These are phyloP conservation scores for Drosophila grimshawi DNA, from an alignment of 1,140 invertebrate species.

Conservation along the genomic window DNA sequence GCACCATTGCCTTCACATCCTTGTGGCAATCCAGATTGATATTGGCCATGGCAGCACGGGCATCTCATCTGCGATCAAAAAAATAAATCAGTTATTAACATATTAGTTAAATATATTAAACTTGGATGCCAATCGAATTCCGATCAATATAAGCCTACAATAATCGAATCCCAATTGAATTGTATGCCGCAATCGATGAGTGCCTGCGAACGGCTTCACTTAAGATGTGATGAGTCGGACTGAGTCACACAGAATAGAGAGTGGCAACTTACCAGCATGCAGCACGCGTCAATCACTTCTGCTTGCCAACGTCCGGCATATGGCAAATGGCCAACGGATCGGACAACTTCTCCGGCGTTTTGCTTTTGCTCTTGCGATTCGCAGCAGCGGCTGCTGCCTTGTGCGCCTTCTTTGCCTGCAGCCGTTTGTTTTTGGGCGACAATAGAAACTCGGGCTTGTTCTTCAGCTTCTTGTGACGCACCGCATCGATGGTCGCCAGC, in stretches of 20 bases:
- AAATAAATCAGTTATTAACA: not conserved
- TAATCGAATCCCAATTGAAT: no score
- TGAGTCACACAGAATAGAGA: not conserved
- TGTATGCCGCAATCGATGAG: no score
- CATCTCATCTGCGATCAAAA: conserved; percentile 35
- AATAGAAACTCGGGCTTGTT: conserved; percentile 67
- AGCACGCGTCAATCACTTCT: conserved; percentile 54
- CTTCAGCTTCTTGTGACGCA: conserved; percentile 65
- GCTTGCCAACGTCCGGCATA: conserved; percentile 7
- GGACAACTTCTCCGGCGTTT: conserved; percentile 41
- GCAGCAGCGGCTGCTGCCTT: conserved; percentile 15
- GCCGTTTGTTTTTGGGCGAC: conserved; percentile 69
- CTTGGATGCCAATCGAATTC: no score
- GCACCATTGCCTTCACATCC: conserved; percentile 22
- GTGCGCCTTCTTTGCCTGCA: conserved; percentile 63
- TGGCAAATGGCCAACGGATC: conserved; percentile 17
- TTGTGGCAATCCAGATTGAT: conserved; percentile 53
- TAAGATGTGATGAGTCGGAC: no score
- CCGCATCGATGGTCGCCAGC: conserved; percentile 61
- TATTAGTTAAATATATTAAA: no score
- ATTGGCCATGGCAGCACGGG: conserved; percentile 37
- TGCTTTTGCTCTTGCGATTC: conserved; percentile 63
- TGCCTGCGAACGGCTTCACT: no score
- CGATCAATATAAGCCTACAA: no score
- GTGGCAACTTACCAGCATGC: conserved; percentile 40